Evolutionary conservation across 2,888 invertebrate species (phyloP).

Genomic region (Amorpha juglandis): DNA sequence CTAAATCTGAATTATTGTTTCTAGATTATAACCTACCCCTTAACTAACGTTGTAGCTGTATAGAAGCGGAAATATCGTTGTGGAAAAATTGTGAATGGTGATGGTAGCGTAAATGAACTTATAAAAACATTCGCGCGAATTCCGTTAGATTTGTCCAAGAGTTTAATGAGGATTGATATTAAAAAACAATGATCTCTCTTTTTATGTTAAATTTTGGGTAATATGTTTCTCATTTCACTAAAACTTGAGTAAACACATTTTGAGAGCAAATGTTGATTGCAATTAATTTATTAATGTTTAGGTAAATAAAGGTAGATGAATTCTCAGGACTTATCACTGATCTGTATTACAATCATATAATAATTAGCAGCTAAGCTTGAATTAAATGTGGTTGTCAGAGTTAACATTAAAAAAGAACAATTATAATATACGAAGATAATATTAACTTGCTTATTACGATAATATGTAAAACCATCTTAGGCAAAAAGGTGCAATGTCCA

Average conservation of each 20-base stretch:
- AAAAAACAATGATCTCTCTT: conserved; percentile 5
- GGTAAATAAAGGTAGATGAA: background rate
- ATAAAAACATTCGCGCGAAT: background rate
- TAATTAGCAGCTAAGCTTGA: conserved; percentile 7
- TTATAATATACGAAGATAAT: background rate
- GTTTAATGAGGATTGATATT: background rate
- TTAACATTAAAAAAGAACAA: background rate
- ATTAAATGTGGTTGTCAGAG: background rate
- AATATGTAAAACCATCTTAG: background rate
- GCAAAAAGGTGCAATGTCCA: background rate
- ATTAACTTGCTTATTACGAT: background rate
- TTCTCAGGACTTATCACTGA: conserved; percentile 1
- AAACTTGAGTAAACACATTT: conserved; percentile 7
- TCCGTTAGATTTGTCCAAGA: background rate
- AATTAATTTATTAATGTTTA: conserved; percentile 9
- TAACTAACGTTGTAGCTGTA: too few species aligned
- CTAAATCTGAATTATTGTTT: too few species aligned
- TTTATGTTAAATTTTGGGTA: conserved; percentile 5
- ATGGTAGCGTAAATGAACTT: too few species aligned
- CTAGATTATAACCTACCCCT: too few species aligned
- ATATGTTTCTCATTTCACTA: background rate
- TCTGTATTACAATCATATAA: conserved; percentile 5
- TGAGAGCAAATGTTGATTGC: background rate
- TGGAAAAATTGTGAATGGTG: too few species aligned
- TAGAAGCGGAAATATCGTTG: too few species aligned